These are phyloP conservation scores for Agrotis ipsilon DNA, from an alignment of 2,888 invertebrate genomes.

Conservation along the genomic window DNA sequence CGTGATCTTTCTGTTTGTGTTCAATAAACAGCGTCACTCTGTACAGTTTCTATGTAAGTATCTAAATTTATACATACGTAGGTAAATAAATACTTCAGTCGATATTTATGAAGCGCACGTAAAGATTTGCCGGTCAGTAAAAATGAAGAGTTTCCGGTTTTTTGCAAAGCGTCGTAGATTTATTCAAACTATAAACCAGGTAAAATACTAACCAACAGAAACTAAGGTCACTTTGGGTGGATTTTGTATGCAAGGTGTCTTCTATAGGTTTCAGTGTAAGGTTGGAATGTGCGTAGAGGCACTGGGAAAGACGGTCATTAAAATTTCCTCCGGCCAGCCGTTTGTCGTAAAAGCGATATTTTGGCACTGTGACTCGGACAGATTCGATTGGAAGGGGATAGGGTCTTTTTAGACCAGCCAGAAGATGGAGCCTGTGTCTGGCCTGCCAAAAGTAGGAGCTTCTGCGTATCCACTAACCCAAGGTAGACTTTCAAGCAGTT, in stretches of 20 bases:
- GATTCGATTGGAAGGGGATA: too few relatives aligned
- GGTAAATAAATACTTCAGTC: background rate
- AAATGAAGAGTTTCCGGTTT: constrained; percentile 16
- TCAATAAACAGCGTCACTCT: constrained; percentile 8
- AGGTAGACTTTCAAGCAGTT: background rate
- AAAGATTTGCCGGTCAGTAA: background rate
- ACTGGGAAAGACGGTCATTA: too few relatives aligned
- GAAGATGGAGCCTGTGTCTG: too few relatives aligned
- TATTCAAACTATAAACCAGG: constrained; percentile 6
- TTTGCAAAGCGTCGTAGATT: constrained; percentile 4
- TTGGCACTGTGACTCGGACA: too few relatives aligned
- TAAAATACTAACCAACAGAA: background rate
- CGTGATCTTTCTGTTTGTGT: constrained; percentile 27
- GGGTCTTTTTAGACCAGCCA: too few relatives aligned
- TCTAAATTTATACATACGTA: background rate
- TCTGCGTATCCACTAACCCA: too few relatives aligned
- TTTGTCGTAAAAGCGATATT: too few relatives aligned
- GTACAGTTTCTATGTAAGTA: background rate
- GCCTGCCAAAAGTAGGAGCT: too few relatives aligned
- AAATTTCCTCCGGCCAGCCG: too few relatives aligned
- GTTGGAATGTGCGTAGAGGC: too few relatives aligned
- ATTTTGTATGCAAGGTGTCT: background rate
- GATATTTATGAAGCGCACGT: constrained; percentile 1
- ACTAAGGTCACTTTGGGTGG: too few relatives aligned
- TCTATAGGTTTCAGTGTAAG: background rate